phyloP scores from a whole-genome alignment of 53 echinoderm and acorn worm species.

The Arbacia lixula region DNA sequence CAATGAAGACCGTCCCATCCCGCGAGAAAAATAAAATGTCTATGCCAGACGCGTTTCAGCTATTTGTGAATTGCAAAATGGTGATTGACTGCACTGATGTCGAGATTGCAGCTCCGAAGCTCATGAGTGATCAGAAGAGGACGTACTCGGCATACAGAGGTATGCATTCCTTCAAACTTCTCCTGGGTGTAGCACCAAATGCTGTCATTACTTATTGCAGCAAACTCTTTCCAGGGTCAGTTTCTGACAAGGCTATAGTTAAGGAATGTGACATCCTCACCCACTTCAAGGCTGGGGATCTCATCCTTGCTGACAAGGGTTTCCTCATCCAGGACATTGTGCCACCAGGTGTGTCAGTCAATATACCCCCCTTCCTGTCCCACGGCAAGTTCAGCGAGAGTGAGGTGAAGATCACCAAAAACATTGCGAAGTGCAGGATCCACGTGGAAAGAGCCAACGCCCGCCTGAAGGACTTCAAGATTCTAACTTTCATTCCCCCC shows the following conservation, averaged over 20 bases:
- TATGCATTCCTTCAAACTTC: conserved; percentile 29
- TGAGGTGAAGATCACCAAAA: conserved; percentile 27
- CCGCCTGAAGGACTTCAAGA: conserved; percentile 33
- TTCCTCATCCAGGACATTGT: conserved; percentile 41
- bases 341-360: conserved; percentile 34
- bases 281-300: conserved; percentile 14
- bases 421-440: conserved; percentile 33
- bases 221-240: too few species aligned
- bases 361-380: conserved; percentile 34
- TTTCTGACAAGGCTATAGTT: too few species aligned
- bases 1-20: conserved; percentile 31
- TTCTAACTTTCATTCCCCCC: conserved; percentile 38
- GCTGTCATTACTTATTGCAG: too few species aligned
- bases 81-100: conserved; percentile 58
- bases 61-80: conserved; percentile 44
- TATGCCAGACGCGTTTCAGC: conserved; percentile 38
- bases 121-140: neutral
- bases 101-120: too few species aligned
- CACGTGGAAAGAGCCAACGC: conserved; percentile 41
- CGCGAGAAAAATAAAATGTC: conserved; percentile 40
- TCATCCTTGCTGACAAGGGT: conserved; percentile 51
- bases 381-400: conserved; percentile 26
- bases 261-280: too few species aligned
- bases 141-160: neutral
- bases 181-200: too few species aligned